Base-by-base conservation (phyloP, 2,797 vertebrate genomes). In the Cossypha heuglini region DNA sequence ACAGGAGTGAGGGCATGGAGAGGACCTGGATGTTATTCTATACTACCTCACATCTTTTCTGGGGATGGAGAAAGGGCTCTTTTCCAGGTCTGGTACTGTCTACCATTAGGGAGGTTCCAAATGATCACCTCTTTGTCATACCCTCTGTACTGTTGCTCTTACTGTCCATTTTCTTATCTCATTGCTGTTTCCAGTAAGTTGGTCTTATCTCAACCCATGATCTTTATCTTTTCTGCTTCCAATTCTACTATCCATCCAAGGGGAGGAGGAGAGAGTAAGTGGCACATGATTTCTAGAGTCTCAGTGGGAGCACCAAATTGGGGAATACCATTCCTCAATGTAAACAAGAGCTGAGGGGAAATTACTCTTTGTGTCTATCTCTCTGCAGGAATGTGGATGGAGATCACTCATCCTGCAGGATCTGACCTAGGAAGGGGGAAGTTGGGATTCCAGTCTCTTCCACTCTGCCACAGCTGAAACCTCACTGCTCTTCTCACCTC, bases 181-280 rank as follows among this genome's bases (percentile, higher is more conserved):
- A 31, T 9, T 51, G 45, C 16, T 52, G 14, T 35, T 80, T 73
- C 38, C 68, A 52, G 33, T 18, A 46, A 45, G 14, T 6, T 35
- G 10, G 16, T 35, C 40, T 52, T 46, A 45, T 25, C 24, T 57
- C 43, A 66, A 3, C 8, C 16, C 10, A 13, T 35, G 24, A 35
- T 52, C 16, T 52, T 88, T 52, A 25, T 17, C 4, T 45, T 59
- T 79, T 72, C 22, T 58, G 13, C 38, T 45, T 73, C 38, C 17
- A 88, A 8, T 40, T 52, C 16, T 51, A n/a, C 7, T 49, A 43
- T 79, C 38, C 8, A 31, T 28, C 14, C 28, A 18, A 13, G 19
- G 2, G 2, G 11, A 29, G 7, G 4, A 3, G 11, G 13, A 51
- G 19, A 4, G 2, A 43, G 24, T 3, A 8, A 79, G 22, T 3